Percentiles rank a stretch among this genome's conserved stretches.
phyloP scores from a whole-genome alignment of 2,888 invertebrate species.

The Chloroclystis v-ata region DNA sequence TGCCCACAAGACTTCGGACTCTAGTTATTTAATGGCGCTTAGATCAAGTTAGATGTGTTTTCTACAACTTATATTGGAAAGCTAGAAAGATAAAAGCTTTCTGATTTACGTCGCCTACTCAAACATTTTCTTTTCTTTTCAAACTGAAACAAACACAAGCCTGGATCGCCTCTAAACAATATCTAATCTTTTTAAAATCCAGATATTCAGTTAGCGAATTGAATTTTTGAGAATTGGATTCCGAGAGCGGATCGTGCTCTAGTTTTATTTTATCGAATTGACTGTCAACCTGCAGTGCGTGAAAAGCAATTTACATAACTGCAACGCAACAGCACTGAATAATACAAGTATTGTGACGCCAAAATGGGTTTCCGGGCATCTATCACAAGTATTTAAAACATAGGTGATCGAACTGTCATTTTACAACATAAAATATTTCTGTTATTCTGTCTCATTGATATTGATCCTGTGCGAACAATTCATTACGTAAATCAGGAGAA shows the following conservation, averaged over 20 bases:
- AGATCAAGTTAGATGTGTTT: not conserved
- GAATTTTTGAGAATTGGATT: conserved; percentile 13
- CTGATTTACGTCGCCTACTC: too few relatives aligned
- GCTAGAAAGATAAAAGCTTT: too few relatives aligned
- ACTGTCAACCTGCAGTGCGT: conserved; percentile 17
- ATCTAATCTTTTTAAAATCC: conserved; percentile 2
- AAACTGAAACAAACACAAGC: not conserved
- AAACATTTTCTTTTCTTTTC: not conserved
- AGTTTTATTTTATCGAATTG: conserved; percentile 18
- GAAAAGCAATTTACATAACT: conserved; percentile 19
- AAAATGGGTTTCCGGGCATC: not conserved
- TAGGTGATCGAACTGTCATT: not conserved
- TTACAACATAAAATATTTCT: too few relatives aligned
- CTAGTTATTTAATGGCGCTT: too few relatives aligned
- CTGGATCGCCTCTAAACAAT: not conserved
- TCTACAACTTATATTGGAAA: not conserved
- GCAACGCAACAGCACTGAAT: conserved; percentile 7
- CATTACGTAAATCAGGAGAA: too few relatives aligned
- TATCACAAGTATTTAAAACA: not conserved
- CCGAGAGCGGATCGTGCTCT: conserved; percentile 3
- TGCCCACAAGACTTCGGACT: too few relatives aligned
- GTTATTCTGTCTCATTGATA: too few relatives aligned
- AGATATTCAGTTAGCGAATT: conserved; percentile 3
- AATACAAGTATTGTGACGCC: not conserved
- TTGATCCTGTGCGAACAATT: too few relatives aligned